A percentile compares a stretch with the other conserved stretches of the same genome.
phyloP scores from a whole-genome alignment of 2,888 invertebrate species.

The Conus canariensis region DNA sequence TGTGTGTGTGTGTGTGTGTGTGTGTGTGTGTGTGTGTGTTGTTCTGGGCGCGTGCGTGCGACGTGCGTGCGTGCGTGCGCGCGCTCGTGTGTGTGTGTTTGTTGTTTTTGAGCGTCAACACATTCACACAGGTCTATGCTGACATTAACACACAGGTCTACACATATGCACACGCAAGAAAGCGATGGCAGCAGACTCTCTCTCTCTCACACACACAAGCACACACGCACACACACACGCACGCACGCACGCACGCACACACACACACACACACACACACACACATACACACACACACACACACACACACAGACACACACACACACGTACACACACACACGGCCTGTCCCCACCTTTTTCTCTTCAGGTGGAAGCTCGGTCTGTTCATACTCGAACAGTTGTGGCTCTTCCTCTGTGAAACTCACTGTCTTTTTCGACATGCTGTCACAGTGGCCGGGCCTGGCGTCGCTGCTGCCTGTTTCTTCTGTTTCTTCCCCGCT shows the following conservation, averaged over 20 bases:
- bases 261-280: constrained; percentile 9
- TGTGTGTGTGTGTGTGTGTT: too few relatives aligned
- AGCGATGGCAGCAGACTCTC: neutral
- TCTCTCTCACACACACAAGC: neutral
- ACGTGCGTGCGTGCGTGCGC: too few relatives aligned
- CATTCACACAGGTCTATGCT: neutral
- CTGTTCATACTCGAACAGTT: constrained; percentile 2
- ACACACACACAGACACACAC: neutral
- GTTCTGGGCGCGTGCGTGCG: too few relatives aligned
- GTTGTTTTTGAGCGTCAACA: neutral
- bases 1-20: too few relatives aligned
- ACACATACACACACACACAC: neutral
- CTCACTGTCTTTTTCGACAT: neutral
- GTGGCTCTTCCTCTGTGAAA: neutral
- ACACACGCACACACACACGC: neutral
- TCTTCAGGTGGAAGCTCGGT: neutral
- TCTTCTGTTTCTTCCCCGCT: too few relatives aligned
- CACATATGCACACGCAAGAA: neutral
- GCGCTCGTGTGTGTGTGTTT: neutral
- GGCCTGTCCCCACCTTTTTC: neutral
- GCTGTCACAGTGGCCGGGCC: neutral
- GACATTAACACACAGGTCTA: neutral
- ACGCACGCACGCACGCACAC: neutral
- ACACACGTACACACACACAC: neutral
- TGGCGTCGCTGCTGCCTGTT: too few relatives aligned